Evolutionary conservation across 1,140 invertebrate genomes (phyloP).

Genomic region (Kradibia gibbosae): DNA sequence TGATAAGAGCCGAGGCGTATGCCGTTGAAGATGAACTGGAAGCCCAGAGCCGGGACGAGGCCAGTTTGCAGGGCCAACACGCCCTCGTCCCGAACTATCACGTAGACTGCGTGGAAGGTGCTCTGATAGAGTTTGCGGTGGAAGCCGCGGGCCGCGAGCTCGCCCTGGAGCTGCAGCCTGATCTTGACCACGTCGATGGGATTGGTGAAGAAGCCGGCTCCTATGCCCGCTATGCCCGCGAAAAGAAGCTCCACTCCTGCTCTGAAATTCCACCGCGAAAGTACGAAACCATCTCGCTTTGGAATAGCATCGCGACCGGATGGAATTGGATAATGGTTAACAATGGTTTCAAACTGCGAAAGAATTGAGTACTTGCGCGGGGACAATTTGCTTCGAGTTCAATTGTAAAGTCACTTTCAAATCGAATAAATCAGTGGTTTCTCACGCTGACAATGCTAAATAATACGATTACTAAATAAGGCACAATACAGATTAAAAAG

Average conservation of each 20-base stretch:
- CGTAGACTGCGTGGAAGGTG: conserved; percentile 79
- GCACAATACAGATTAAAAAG: too few species aligned
- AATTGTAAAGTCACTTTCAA: too few species aligned
- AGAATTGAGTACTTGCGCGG: too few species aligned
- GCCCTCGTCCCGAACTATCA: conserved; percentile 79
- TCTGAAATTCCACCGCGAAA: too few species aligned
- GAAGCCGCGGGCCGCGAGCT: conserved; percentile 80
- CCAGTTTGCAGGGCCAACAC: conserved; percentile 89
- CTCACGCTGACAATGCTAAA: too few species aligned
- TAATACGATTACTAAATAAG: too few species aligned
- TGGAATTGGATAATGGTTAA: too few species aligned
- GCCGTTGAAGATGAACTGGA: conserved; percentile 82
- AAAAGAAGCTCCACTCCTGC: conserved; percentile 75
- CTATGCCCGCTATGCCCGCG: conserved; percentile 76
- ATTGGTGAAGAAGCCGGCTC: conserved; percentile 81
- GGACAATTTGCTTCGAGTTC: too few species aligned
- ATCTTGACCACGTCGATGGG: conserved; percentile 92
- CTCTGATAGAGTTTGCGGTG: conserved; percentile 78
- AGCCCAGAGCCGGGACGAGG: conserved; percentile 84
- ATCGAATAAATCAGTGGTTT: too few species aligned
- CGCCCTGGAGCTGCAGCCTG: conserved; percentile 92
- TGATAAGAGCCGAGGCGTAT: conserved; percentile 84
- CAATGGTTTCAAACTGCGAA: too few species aligned
- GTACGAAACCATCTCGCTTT: too few species aligned
- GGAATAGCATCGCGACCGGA: too few species aligned